Conservation (phyloP, 2,797 vertebrate genomes). For the Spinus pinus region DNA sequence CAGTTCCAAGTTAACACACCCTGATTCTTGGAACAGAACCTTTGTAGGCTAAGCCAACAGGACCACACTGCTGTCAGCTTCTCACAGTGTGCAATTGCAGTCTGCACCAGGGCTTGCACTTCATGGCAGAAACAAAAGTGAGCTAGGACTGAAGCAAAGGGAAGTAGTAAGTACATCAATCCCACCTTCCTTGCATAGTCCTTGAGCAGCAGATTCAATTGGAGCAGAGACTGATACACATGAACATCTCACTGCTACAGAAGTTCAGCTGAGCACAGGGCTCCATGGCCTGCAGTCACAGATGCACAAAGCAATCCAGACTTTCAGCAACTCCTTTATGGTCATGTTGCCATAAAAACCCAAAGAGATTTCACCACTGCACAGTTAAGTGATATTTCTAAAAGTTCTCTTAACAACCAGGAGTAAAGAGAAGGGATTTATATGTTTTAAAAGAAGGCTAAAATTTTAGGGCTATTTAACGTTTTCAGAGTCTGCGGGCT, state of each 20-base stretch:
- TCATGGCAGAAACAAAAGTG: not conserved
- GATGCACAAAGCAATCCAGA: not conserved
- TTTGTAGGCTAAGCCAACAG: not conserved
- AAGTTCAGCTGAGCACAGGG: not conserved
- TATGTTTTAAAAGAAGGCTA: not conserved
- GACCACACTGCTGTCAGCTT: not conserved
- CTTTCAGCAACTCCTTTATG: not conserved
- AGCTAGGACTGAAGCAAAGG: not conserved
- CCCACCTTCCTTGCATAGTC: not conserved
- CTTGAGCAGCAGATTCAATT: not conserved
- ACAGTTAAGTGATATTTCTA: not conserved
- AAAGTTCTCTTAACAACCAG: not conserved
- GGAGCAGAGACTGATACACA: not conserved
- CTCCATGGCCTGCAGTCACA: not conserved
- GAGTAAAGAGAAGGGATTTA: not conserved
- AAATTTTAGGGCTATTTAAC: not conserved
- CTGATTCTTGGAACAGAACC: not conserved
- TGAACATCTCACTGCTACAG: not conserved
- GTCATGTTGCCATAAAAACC: not conserved
- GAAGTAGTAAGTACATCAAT: not conserved
- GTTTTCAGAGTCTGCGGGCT: not conserved
- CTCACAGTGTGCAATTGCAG: not conserved
- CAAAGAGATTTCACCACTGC: not conserved
- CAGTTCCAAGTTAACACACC: not conserved
- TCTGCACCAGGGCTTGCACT: not conserved